A percentile compares a stretch with the other conserved stretches of the same genome.
Evolutionary conservation across 1,140 invertebrate species (phyloP).

Genomic region (Tribolium madens): DNA sequence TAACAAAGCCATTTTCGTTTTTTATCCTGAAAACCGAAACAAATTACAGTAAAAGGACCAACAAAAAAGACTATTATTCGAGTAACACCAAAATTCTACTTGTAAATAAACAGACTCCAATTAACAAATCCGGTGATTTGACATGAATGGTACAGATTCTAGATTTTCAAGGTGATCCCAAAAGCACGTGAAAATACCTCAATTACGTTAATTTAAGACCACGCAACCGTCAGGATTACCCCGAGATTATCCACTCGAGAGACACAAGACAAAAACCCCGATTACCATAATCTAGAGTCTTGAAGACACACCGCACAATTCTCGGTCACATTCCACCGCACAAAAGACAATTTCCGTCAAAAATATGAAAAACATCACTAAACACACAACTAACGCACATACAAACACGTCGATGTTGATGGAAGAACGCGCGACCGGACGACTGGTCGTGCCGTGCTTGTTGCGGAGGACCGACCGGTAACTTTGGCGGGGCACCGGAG

Average conservation of each 20-base stretch:
- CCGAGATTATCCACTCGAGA: slow-evolving; percentile 13
- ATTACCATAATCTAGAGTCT: slow-evolving; percentile 38
- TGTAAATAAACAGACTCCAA: slow-evolving; percentile 31
- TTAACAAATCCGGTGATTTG: slow-evolving; percentile 16
- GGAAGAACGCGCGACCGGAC: slow-evolving; percentile 44
- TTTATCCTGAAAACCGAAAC: not conserved
- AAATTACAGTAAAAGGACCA: not conserved
- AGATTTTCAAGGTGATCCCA: slow-evolving; percentile 33
- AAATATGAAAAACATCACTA: not conserved
- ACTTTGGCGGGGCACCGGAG: slow-evolving; percentile 46
- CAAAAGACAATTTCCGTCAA: not conserved
- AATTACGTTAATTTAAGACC: not conserved
- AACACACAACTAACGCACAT: not conserved
- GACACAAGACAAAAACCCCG: slow-evolving; percentile 13
- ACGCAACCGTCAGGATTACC: slow-evolving; percentile 9
- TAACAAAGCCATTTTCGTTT: not conserved
- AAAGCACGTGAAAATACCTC: not conserved
- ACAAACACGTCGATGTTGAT: slow-evolving; percentile 34
- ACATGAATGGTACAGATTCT: slow-evolving; percentile 36
- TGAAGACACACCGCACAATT: slow-evolving; percentile 27
- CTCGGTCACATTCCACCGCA: slow-evolving; percentile 5
- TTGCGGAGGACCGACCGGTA: slow-evolving; percentile 46
- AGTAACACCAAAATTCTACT: not conserved
- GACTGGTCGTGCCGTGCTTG: slow-evolving; percentile 45
- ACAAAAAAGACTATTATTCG: not conserved